A percentile compares a stretch with the other conserved stretches of the same genome.
These are phyloP conservation scores for Trachymyrmex cornetzi DNA, from an alignment of 1,140 invertebrate genomes.

Conservation along the genomic window DNA sequence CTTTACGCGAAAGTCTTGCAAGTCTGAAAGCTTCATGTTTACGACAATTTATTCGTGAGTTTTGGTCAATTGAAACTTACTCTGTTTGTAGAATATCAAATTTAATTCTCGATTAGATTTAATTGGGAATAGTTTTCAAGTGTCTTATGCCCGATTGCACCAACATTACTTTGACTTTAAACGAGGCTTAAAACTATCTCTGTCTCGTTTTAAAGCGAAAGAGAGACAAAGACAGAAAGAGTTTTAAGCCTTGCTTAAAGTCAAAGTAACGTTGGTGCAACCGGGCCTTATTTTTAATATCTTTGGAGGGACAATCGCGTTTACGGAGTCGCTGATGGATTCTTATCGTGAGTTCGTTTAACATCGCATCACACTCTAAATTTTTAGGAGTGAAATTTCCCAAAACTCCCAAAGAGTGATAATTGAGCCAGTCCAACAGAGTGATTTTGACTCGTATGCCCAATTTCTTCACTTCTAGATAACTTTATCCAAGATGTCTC, in stretches of 20 bases:
- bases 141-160: background rate
- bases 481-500: too few species aligned
- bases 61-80: background rate
- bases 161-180: too few species aligned
- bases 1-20: background rate
- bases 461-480: too few species aligned
- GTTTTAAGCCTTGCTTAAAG: too few species aligned
- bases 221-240: too few species aligned
- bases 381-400: too few species aligned
- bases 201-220: too few species aligned
- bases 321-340: background rate
- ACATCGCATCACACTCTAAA: background rate
- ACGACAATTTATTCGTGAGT: background rate
- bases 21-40: background rate
- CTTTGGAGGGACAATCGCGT: background rate
- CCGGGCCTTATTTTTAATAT: background rate
- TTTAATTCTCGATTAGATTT: background rate
- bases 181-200: too few species aligned
- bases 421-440: too few species aligned
- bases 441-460: too few species aligned
- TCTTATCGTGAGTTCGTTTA: background rate
- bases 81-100: background rate
- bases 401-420: too few species aligned
- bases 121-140: background rate
- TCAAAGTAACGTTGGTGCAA: too few species aligned